Base-by-base conservation (phyloP, 2,888 invertebrate species). In the Elegia similella region DNA sequence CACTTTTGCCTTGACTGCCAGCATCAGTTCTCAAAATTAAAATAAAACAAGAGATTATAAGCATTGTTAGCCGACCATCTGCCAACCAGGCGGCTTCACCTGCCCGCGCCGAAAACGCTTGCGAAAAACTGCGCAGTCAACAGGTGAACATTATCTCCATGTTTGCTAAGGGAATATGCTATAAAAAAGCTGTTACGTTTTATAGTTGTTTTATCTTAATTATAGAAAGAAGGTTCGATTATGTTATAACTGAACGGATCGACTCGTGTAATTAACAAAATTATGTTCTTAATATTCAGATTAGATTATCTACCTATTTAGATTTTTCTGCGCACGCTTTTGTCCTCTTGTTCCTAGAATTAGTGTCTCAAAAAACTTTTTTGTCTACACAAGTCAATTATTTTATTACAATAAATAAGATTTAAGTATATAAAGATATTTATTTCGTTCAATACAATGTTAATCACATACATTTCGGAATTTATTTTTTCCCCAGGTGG, bases 61-160 rank as follows among this genome's bases (percentile, higher is more conserved):
- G 61, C 63, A 70, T 70, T 73, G 69, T 65, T 65, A 63, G 62
- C 60, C 57, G 52, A 55, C 69, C 88, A 88, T 87, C 87, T 88
- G 88, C 83, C 64, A 65, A 78, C 80, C 71, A 72, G 82, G 79
- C 72, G 61, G 60, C 23, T 46, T 59, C 85, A 84, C 86, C 87
- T 88, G 88, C 81, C 64, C 43, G 57, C 60, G 56, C 77, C 80
- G 66, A 78, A 86, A 86, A 86, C 79, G 78, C 80, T 80, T 78
- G 83, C 82, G 76, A 86, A 84, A 81, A 80, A 80, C 74, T 66
- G 62, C 63, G 58, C 58, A 57, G 59, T 68, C 66, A 75, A 78
- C 88, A 88, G 88, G 86, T 88, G 88, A 69, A 53, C 52, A 46
- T 48, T 42, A 48, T 29, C 34, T 34, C 8, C 30, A 23, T 54